Evolutionary conservation across 1,140 invertebrate species (phyloP), one percentile per base, ranked within the genome.

Genomic region (Scaptomyza graminum): DNA sequence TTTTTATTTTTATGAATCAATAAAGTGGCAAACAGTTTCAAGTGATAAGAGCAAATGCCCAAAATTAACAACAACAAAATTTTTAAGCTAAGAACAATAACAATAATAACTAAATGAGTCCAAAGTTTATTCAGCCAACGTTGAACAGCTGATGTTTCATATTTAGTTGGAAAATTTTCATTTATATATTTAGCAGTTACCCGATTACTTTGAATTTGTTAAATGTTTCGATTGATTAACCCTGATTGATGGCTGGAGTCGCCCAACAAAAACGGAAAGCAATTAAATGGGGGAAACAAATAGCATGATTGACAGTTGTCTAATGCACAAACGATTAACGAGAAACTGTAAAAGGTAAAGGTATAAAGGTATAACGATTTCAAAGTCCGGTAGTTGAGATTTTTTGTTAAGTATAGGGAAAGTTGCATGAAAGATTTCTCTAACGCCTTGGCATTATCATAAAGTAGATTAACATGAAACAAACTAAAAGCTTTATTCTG

Each of bases 1-100:
- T 66, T 50, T 55, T 15, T 31, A 18, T 64, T 68, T 63, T 67
- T 74, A 88, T 82, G 88, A 87, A 76, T 88, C 82, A 88, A 88
- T 87, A 87, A 88, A 82, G 71, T 37, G 47, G 67, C 44, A 51
- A 63, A 70, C 66, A 59, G 43, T 70, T 65, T 41, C 46, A 7
- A 43, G 8, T 47, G 57, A 75, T 75, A 71, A 75, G 51, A 37
- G 28, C 3, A 71, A 71, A 70, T 62, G 31, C 22, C 56, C 15
- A 52, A 47, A 31, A 60, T 47, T 76, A 82, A 82, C 56, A 74
- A 63, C 67, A 49, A 51, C 11, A 76, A 63, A 5, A 11, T 1
- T 66, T 57, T n/a, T 41, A 16, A 54, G 54, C 49, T 67, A 47
- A 72, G 41, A 67, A 31, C 22, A 60, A 49, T 15, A 49, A 31